Conservation (phyloP, 2,888 invertebrate genomes). For the Helobdella robusta region DNA sequence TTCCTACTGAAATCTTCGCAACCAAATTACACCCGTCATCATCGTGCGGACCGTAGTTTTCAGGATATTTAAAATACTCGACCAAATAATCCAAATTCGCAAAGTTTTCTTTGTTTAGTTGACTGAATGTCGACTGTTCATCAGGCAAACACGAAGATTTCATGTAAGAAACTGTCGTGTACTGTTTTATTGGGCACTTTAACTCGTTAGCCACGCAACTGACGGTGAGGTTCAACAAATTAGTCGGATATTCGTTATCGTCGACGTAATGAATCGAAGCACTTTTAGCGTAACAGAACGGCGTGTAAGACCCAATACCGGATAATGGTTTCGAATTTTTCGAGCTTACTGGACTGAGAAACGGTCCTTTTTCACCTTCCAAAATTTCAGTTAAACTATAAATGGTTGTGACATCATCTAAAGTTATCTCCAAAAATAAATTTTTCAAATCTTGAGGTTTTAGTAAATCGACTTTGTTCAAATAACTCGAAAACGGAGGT, state of each 20-base stretch:
- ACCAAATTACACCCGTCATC: conserved; percentile 21
- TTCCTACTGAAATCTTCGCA: too few species aligned
- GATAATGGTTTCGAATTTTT: conserved; percentile 30
- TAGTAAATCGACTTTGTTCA: conserved; percentile 23
- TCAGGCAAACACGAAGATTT: conserved; percentile 31
- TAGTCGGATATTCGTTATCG: conserved; percentile 26
- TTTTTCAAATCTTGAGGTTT: conserved; percentile 28
- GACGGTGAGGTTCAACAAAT: conserved; percentile 32
- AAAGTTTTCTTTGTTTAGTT: conserved; percentile 7
- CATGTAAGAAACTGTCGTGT: conserved; percentile 33
- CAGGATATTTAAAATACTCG: conserved; percentile 26
- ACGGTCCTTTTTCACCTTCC: conserved; percentile 31
- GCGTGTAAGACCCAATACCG: conserved; percentile 34
- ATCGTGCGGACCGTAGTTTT: conserved; percentile 25
- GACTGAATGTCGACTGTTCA: not conserved
- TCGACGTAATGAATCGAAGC: conserved; percentile 28
- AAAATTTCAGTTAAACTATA: conserved; percentile 32
- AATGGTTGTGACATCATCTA: conserved; percentile 28
- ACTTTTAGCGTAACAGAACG: conserved; percentile 33
- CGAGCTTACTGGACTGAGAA: conserved; percentile 33
- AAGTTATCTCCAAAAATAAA: conserved; percentile 21
- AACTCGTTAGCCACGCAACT: conserved; percentile 32
- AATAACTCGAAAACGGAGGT: conserved; percentile 28
- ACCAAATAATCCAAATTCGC: not conserved
- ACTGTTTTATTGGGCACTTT: conserved; percentile 34